phyloP scores from a whole-genome alignment of 2,797 vertebrate genomes.

The Carcharodon carcharias region DNA sequence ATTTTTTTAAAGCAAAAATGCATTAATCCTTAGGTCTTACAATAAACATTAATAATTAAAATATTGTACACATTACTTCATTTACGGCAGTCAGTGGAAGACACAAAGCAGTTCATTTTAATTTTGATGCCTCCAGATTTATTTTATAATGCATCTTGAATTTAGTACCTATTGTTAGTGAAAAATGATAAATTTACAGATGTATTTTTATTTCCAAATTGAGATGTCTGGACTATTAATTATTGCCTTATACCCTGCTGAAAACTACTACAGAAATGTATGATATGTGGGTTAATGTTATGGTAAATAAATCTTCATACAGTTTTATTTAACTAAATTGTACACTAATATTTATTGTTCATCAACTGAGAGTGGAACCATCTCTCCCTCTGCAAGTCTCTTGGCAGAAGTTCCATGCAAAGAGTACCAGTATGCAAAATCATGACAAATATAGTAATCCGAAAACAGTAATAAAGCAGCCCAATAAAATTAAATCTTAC shows the following conservation, averaged over 20 bases:
- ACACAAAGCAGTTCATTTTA: background rate
- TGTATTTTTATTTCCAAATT: background rate
- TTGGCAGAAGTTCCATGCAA: background rate
- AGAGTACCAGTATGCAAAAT: background rate
- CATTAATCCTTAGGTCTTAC: background rate
- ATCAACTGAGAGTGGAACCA: background rate
- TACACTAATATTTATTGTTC: slow-evolving; percentile 5
- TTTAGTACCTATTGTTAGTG: background rate
- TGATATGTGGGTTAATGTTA: background rate
- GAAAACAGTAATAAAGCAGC: background rate
- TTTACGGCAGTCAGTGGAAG: background rate
- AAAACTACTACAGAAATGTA: background rate
- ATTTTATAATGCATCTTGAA: background rate
- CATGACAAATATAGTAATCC: background rate
- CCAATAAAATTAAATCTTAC: background rate
- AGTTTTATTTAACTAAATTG: background rate
- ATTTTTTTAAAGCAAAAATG: background rate
- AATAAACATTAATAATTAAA: slow-evolving; percentile 18
- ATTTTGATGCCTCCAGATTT: background rate
- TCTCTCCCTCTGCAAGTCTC: background rate
- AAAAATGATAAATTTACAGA: background rate
- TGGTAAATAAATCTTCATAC: background rate
- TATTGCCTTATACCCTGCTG: background rate
- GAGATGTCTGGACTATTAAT: background rate
- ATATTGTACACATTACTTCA: background rate